Percentiles rank a stretch among this genome's conserved stretches.
Conservation (phyloP, 2,888 invertebrate species). For the Lasius fuliginosus region DNA sequence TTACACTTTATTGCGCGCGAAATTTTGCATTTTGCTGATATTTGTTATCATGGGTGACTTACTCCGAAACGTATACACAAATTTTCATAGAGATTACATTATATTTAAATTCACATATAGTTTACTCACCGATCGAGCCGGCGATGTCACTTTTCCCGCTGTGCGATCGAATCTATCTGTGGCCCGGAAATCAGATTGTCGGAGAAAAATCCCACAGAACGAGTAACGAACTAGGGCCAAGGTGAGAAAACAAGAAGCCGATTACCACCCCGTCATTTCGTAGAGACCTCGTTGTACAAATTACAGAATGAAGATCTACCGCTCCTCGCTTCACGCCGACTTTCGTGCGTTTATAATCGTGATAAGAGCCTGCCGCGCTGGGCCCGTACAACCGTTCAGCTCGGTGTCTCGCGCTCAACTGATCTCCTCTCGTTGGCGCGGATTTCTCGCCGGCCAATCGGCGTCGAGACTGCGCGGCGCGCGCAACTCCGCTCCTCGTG, state of each 20-base stretch:
- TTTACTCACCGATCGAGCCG: constrained; percentile 67
- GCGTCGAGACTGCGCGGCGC: constrained; percentile 84
- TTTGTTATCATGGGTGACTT: background rate
- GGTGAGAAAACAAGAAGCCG: background rate
- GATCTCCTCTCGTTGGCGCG: constrained; percentile 83
- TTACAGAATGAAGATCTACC: constrained; percentile 7
- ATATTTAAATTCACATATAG: background rate
- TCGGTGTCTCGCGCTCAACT: constrained; percentile 86
- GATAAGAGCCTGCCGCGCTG: constrained; percentile 59
- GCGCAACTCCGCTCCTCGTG: constrained; percentile 65
- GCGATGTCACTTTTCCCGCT: constrained; percentile 62
- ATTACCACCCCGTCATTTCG: constrained; percentile 50
- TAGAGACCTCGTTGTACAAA: background rate
- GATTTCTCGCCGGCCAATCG: constrained; percentile 80
- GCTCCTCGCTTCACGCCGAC: constrained; percentile 24
- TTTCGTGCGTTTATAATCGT: constrained; percentile 47
- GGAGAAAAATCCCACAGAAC: constrained; percentile 24
- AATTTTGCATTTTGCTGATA: background rate
- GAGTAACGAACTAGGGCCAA: background rate
- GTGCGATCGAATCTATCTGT: background rate
- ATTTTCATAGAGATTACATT: background rate
- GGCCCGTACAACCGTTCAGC: constrained; percentile 79
- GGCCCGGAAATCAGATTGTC: background rate
- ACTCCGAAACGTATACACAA: background rate
- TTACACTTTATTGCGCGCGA: background rate